phyloP scores from a whole-genome alignment of 2,797 vertebrate species.

The Heteromormyrus szaboi region DNA sequence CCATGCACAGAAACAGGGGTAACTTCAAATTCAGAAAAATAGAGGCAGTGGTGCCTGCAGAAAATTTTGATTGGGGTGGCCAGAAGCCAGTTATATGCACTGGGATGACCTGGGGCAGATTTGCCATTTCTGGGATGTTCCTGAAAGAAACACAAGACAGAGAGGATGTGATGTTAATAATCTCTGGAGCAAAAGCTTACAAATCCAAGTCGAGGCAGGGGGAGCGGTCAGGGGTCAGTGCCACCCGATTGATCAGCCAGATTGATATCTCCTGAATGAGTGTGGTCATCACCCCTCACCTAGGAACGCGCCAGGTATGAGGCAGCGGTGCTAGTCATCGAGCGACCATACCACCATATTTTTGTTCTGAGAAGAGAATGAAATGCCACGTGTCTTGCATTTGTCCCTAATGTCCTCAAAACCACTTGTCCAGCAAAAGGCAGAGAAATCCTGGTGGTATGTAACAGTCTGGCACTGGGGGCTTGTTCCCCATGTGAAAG shows the following conservation, averaged over 20 bases:
- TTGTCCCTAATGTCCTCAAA: background rate
- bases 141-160: background rate
- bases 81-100: background rate
- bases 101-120: background rate
- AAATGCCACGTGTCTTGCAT: background rate
- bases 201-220: background rate
- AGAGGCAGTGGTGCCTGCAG: background rate
- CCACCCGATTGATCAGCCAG: background rate
- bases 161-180: background rate
- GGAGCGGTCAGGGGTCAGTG: background rate
- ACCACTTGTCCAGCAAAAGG: background rate
- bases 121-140: background rate
- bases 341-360: background rate
- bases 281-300: background rate
- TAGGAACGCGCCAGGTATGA: background rate
- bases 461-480: background rate
- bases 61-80: background rate
- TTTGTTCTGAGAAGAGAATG: background rate
- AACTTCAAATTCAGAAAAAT: background rate
- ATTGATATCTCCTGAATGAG: background rate
- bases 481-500: background rate
- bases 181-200: background rate
- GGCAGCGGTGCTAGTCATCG: background rate
- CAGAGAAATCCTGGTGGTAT: background rate
- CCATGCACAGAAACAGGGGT: background rate